Conservation (phyloP, 2,888 invertebrate species). For the Orgyia antiqua region DNA sequence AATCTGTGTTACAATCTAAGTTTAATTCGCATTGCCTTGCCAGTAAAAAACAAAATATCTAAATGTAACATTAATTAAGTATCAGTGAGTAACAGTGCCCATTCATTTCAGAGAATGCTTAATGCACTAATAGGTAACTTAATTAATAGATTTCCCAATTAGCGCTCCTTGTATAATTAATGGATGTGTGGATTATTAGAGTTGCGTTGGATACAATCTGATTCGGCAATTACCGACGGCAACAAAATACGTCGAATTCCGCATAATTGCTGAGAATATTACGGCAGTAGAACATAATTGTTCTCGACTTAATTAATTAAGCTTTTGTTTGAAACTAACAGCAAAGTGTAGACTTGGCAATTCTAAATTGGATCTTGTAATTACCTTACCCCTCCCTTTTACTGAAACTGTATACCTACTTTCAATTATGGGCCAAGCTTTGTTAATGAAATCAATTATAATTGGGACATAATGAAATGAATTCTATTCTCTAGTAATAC, state of each 20-base stretch:
- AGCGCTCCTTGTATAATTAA: conserved; percentile 65
- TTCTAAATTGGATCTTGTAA: conserved; percentile 79
- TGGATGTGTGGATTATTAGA: conserved; percentile 67
- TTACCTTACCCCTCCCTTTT: conserved; percentile 75
- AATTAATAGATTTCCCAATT: conserved; percentile 74
- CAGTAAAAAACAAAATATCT: no score
- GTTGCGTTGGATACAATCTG: conserved; percentile 67
- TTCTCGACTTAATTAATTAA: conserved; percentile 79
- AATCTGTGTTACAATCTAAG: no score
- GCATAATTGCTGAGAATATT: conserved; percentile 77
- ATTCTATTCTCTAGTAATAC: conserved; percentile 44
- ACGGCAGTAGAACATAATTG: conserved; percentile 76
- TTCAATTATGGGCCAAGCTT: conserved; percentile 74
- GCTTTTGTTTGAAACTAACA: conserved; percentile 79
- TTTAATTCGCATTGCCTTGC: no score
- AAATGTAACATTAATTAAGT: no score
- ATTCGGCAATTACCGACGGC: conserved; percentile 68
- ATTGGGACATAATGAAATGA: conserved; percentile 60
- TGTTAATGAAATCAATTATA: conserved; percentile 74
- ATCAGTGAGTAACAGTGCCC: no score
- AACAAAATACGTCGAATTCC: conserved; percentile 75
- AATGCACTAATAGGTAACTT: conserved; percentile 51
- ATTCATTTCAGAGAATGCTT: conserved; percentile 33
- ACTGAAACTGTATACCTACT: conserved; percentile 74
- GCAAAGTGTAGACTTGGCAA: conserved; percentile 79